A percentile compares a stretch with the other conserved stretches of the same genome.
These are phyloP conservation scores for Coptotermes formosanus DNA, from an alignment of 1,140 invertebrate genomes.

Conservation along the genomic window DNA sequence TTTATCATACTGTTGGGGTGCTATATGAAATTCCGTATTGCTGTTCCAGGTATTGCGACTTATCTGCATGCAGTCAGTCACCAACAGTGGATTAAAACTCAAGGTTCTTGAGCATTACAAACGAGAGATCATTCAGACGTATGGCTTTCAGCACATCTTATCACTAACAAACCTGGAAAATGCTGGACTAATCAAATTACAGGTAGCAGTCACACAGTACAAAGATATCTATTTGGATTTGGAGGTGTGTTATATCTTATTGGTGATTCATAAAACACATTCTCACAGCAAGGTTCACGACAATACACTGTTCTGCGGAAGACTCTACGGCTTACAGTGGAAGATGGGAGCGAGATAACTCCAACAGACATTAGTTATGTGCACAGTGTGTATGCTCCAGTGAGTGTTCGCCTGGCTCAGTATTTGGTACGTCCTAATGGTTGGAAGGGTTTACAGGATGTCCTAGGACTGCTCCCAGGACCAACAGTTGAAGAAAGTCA, in stretches of 20 bases:
- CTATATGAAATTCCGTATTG: no score
- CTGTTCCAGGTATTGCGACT: constrained; percentile 69
- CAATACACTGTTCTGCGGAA: constrained; percentile 46
- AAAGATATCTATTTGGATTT: background rate
- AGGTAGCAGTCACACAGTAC: constrained; percentile 45
- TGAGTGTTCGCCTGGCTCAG: constrained; percentile 87
- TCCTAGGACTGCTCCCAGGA: constrained; percentile 64
- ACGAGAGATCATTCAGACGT: constrained; percentile 86
- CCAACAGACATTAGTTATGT: constrained; percentile 92
- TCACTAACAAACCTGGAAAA: constrained; percentile 86
- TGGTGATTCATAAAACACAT: constrained; percentile 20
- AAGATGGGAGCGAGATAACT: constrained; percentile 80
- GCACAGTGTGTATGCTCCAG: constrained; percentile 89
- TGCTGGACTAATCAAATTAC: constrained; percentile 73
- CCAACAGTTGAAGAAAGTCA: constrained; percentile 57
- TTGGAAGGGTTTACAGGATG: constrained; percentile 71
- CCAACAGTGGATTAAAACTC: constrained; percentile 85
- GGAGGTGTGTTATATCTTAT: background rate
- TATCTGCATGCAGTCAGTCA: constrained; percentile 84
- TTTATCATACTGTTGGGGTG: no score
- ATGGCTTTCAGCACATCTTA: constrained; percentile 83
- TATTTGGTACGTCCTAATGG: constrained; percentile 73
- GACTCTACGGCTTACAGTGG: constrained; percentile 78
- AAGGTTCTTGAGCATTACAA: constrained; percentile 92
- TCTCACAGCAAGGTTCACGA: constrained; percentile 35